Base-by-base conservation (phyloP, 37 sponge, comb jelly and placozoan genomes). In the Petrosia ficiformis region DNA sequence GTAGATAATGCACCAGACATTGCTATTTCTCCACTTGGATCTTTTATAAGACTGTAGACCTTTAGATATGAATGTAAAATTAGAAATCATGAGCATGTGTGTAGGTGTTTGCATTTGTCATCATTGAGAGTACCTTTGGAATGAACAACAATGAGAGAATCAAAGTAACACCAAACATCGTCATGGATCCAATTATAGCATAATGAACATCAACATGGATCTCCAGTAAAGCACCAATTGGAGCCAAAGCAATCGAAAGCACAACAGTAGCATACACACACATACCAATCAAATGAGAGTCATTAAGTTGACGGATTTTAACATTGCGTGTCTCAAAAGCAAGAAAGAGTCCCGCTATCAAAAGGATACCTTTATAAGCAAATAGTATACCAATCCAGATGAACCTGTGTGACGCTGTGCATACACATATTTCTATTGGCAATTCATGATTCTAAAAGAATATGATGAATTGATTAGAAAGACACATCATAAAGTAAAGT, bases 271-370 rank as follows among this genome's bases (percentile, higher is more conserved):
- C 44, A 38, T 88, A 88, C 4, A 88, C 84, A 28, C 76, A 74
- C 72, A 71, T 70, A 42, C 63, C 87, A 58, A 86, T 76, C 28
- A 79, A 22, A 25, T 65, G 59, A 63, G 87, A 86, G 22, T 86
- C 87, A 61, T 86, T 86, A 56, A 86, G 69, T 8, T 80, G 57
- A 30, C 52, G 52, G 25, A 80, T 75, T 31, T 86, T 80, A 16
- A 86, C 76, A 28, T 73, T 76, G 6, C 87, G 52, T 24, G 87
- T 86, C 72, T 86, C 87, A 69, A 80, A 80, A 10, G 87, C 81
- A 28, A 86, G 81, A 39, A 81, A 77, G 11, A 82, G 66, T 56
- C 88, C 82, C 25, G 77, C 48, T 25, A 87, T 35, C n/a, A 87
- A 54, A 22, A 76, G 63, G n/a, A 78, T 34, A 14, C 78, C 88